Percentiles rank a stretch among this genome's conserved stretches.
Evolutionary conservation across 2,113 vertebrate species (phyloP).

Genomic region (Eidolon helvum): DNA sequence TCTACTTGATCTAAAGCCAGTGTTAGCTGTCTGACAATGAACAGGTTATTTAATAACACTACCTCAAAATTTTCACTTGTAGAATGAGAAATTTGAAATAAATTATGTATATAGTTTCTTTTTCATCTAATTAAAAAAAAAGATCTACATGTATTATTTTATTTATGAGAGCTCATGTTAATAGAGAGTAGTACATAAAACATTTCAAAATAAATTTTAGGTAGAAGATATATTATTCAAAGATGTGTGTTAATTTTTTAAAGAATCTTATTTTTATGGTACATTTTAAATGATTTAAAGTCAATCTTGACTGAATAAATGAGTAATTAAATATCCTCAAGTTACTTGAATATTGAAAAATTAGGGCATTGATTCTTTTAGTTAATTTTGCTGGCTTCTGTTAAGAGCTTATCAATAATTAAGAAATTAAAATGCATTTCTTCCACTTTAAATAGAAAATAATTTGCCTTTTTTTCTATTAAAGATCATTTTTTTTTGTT

Average conservation of each 20-base stretch:
- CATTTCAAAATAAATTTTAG: background rate
- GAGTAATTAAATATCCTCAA: slow-evolving; percentile 83
- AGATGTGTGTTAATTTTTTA: slow-evolving; percentile 61
- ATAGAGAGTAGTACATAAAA: background rate
- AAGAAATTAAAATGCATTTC: slow-evolving; percentile 77
- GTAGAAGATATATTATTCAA: background rate
- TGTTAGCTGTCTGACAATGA: background rate
- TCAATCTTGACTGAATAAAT: slow-evolving; percentile 76
- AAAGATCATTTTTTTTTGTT: slow-evolving; percentile 79
- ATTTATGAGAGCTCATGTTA: background rate
- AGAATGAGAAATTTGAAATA: background rate
- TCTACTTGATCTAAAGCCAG: background rate
- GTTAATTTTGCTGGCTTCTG: slow-evolving; percentile 78
- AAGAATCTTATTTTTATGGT: slow-evolving; percentile 76
- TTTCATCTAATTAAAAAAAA: background rate
- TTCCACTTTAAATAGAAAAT: slow-evolving; percentile 78
- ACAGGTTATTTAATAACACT: background rate
- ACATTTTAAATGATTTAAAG: slow-evolving; percentile 77
- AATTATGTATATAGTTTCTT: background rate
- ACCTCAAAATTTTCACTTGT: background rate
- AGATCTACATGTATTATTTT: background rate
- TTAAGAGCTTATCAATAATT: slow-evolving; percentile 80
- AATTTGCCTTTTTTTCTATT: slow-evolving; percentile 78
- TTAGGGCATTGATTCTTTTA: slow-evolving; percentile 75
- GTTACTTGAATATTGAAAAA: slow-evolving; percentile 81